A percentile compares a stretch with the other conserved stretches of the same genome.
Conservation (phyloP, 2,888 invertebrate species). For the Ochropleura leucogaster region DNA sequence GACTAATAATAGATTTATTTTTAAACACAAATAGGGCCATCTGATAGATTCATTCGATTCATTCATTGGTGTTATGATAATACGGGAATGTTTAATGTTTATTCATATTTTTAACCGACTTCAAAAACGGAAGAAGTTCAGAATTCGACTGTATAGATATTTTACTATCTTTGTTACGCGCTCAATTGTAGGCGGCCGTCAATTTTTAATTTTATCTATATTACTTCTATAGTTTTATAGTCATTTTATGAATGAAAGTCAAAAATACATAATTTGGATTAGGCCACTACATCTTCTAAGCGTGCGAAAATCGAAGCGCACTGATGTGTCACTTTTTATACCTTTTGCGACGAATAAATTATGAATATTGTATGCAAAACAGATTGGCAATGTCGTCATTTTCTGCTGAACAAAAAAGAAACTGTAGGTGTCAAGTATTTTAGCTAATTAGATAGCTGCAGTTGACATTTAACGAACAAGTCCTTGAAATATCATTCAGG, state of each 20-base stretch:
- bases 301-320: neutral
- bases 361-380: constrained; percentile 19
- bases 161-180: no score
- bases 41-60: constrained; percentile 63
- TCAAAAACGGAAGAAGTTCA: no score
- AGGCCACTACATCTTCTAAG: no score
- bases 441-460: constrained; percentile 22
- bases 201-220: no score
- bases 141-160: no score
- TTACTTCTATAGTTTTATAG: no score
- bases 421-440: constrained; percentile 4
- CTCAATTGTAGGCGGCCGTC: no score
- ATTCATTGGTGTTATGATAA: constrained; percentile 49
- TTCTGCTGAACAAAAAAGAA: neutral
- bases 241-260: no score
- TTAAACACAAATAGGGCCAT: constrained; percentile 57
- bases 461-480: constrained; percentile 5
- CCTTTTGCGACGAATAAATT: neutral
- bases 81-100: constrained; percentile 28
- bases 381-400: constrained; percentile 2
- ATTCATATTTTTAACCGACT: constrained; percentile 42
- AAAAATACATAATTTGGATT: no score
- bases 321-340: neutral
- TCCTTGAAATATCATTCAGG: constrained; percentile 49
- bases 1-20: constrained; percentile 67